Percentiles rank a stretch among this genome's conserved stretches.
Conservation (phyloP, 2,797 vertebrate genomes). For the Sarcophilus harrisii region DNA sequence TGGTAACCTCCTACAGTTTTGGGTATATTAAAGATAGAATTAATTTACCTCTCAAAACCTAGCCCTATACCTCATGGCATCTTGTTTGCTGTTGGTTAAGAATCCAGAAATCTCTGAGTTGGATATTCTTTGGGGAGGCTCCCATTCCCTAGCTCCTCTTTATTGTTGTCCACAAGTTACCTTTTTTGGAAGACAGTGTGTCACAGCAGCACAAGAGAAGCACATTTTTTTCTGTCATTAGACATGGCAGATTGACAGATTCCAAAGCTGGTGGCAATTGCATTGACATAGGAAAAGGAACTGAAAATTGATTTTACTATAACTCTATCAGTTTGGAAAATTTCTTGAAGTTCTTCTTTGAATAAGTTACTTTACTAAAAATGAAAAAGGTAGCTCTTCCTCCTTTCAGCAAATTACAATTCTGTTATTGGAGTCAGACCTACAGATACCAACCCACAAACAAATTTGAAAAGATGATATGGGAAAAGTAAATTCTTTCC, state of each 20-base stretch:
- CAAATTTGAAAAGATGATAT: slow-evolving; percentile 46
- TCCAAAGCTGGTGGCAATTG: slow-evolving; percentile 18
- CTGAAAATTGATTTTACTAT: slow-evolving; percentile 18
- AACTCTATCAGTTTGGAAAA: slow-evolving; percentile 3
- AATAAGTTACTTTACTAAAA: not conserved
- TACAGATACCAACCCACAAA: slow-evolving; percentile 57
- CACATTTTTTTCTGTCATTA: slow-evolving; percentile 47
- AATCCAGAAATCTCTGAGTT: not conserved
- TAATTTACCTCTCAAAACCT: not conserved
- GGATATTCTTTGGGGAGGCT: not conserved
- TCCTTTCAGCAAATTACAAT: slow-evolving; percentile 35
- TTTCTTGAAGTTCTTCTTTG: slow-evolving; percentile 30
- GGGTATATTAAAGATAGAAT: not conserved
- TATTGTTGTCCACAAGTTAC: not conserved
- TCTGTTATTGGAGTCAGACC: slow-evolving; percentile 46
- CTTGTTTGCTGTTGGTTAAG: not conserved
- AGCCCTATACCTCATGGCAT: not conserved
- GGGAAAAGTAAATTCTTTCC: slow-evolving; percentile 52
- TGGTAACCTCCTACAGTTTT: not conserved
- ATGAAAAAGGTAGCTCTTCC: not conserved
- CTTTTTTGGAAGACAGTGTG: not conserved
- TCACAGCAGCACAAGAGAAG: not conserved
- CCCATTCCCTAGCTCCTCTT: not conserved
- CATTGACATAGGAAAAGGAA: slow-evolving; percentile 5
- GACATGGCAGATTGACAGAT: not conserved